Evolutionary conservation across 2,113 vertebrate species (phyloP).

Genomic region (Camelus bactrianus): DNA sequence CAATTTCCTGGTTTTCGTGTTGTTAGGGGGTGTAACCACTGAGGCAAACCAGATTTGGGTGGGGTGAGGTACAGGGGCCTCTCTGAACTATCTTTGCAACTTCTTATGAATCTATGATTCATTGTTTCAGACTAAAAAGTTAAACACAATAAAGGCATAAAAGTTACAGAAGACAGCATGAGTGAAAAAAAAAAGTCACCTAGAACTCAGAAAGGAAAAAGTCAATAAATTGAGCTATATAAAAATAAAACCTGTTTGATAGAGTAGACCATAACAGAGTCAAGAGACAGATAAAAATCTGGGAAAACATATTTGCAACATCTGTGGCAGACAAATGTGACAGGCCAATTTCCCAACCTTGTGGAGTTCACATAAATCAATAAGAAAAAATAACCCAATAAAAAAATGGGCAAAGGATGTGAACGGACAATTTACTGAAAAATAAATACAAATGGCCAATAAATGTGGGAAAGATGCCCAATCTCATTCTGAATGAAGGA

Average conservation of each 20-base stretch:
- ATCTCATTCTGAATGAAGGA: not conserved
- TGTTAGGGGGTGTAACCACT: not conserved
- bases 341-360: not conserved
- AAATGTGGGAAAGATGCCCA: not conserved
- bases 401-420: not conserved
- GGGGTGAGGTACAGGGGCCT: not conserved
- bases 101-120: not conserved
- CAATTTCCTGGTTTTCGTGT: not conserved
- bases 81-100: not conserved
- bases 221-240: not conserved
- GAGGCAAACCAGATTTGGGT: not conserved
- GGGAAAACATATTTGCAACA: not conserved
- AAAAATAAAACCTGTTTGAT: not conserved
- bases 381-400: not conserved
- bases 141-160: not conserved
- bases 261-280: not conserved
- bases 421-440: not conserved
- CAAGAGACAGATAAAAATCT: not conserved
- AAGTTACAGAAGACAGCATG: not conserved
- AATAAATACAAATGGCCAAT: not conserved
- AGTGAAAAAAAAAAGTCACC: not conserved
- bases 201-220: constrained; percentile 2
- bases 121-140: not conserved
- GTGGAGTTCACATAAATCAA: not conserved
- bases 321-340: not conserved